Base-by-base conservation (phyloP, 2,113 vertebrate genomes). In the Pitta sordida region DNA sequence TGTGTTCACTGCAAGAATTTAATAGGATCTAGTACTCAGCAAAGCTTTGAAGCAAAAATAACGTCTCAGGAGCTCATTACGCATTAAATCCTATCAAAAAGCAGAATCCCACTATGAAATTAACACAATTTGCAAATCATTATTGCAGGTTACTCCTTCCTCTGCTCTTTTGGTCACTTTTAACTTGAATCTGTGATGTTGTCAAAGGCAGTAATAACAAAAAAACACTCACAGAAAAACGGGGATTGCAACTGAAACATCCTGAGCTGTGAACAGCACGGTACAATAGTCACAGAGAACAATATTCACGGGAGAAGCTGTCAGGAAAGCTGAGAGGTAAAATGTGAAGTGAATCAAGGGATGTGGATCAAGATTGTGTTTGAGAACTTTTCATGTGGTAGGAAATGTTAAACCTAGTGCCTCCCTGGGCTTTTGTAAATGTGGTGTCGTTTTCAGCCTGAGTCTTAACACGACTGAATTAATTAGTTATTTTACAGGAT, bases 41-140 rank as follows among this genome's bases (percentile, higher is more conserved):
- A 94, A 94, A 94, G 96, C 95, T 97, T 97, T 97, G 96, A 96
- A 97, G 94, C 96, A 96, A 97, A 97, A 97, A 93, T 96, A 96
- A 93, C 76, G 70, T 97, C 92, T 96, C 96, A 96, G 97, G 96
- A 97, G 94, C 94, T 95, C 95, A 97, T 97, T 97, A 97, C 32
- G 24, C 87, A 95, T 93, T 95, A 97, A 97, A 97, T 97, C 95
- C 96, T 95, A 96, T 95, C 94, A 97, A 96, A 96, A 97, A 94
- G 91, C 90, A 96, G 95, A 88, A 78, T 93, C 79, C 92, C 91
- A 94, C 91, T 96, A 93, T 91, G 94, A 97, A 97, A 96, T 97
- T 94, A 97, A 95, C 94, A 95, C 92, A 94, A 96, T 97, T 97
- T 97, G 92, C 93, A 96, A 94, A 93, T 94, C 67, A 53, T 93